Conservation (phyloP, 2,888 invertebrate genomes). For the Hydraecia micacea region DNA sequence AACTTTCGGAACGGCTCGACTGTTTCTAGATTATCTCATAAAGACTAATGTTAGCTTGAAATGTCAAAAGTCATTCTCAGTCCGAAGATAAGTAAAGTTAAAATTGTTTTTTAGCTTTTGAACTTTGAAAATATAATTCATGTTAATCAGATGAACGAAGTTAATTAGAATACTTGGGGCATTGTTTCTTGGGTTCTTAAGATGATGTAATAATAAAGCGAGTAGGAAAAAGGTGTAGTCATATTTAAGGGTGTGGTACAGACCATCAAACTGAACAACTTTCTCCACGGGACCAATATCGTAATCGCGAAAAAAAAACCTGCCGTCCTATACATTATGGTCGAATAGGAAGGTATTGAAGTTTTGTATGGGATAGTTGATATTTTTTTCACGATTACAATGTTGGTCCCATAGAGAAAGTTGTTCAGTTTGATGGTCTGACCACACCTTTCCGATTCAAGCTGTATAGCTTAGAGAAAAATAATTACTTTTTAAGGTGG, state of each 20-base stretch:
- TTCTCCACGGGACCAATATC: no score
- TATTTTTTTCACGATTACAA: neutral
- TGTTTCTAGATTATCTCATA: slow-evolving; percentile 26
- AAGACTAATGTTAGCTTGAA: slow-evolving; percentile 31
- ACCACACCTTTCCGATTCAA: neutral
- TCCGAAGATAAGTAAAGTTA: slow-evolving; percentile 28
- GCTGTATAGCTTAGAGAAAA: neutral
- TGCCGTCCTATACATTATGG: no score
- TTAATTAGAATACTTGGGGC: slow-evolving; percentile 43
- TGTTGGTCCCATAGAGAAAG: neutral
- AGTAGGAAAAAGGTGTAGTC: neutral
- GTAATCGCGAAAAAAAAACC: no score
- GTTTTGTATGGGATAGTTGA: neutral
- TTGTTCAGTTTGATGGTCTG: neutral
- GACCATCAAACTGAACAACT: no score
- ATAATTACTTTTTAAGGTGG: neutral
- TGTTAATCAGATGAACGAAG: slow-evolving; percentile 43
- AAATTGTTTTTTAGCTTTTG: slow-evolving; percentile 41
- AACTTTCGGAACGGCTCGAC: slow-evolving; percentile 44
- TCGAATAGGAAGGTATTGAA: no score
- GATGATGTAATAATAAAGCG: neutral
- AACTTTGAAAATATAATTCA: slow-evolving; percentile 47
- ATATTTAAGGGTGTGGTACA: no score
- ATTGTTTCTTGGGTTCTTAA: slow-evolving; percentile 16
- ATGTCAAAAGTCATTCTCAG: slow-evolving; percentile 40